Conservation (phyloP, 2,797 vertebrate genomes). For the Tokudaia tokunoshimensis region DNA sequence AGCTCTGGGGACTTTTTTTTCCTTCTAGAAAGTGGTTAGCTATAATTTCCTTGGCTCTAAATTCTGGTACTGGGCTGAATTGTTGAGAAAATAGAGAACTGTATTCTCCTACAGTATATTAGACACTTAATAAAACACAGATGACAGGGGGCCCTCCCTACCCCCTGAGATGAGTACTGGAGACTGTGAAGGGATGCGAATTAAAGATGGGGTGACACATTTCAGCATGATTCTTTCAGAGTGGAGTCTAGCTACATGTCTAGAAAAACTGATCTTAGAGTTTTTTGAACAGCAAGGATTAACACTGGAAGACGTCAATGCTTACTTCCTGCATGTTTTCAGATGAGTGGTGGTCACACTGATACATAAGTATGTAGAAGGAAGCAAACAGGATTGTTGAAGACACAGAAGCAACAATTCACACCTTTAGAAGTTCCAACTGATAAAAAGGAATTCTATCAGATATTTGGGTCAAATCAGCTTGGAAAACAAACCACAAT, state of each 20-base stretch:
- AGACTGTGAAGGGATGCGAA: not conserved
- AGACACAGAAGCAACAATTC: not conserved
- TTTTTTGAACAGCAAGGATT: not conserved
- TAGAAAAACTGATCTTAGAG: conserved; percentile 32
- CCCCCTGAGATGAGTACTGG: conserved; percentile 66
- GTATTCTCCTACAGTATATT: conserved; percentile 73
- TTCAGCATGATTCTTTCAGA: conserved; percentile 49
- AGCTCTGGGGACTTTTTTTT: conserved; percentile 43
- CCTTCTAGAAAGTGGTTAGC: conserved; percentile 70
- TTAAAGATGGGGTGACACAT: conserved; percentile 62
- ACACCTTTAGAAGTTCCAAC: conserved; percentile 21
- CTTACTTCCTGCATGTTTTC: conserved; percentile 42
- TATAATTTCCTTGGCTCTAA: conserved; percentile 76
- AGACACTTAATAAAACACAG: conserved; percentile 83
- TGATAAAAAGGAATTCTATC: not conserved
- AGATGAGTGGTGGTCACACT: not conserved
- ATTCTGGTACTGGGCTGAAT: conserved; percentile 72
- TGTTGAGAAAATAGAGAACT: conserved; percentile 74
- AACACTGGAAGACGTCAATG: not conserved
- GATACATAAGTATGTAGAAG: not conserved
- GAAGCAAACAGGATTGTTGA: not conserved
- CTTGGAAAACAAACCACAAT: conserved; percentile 19
- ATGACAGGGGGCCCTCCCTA: conserved; percentile 69
- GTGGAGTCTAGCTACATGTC: not conserved
- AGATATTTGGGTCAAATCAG: not conserved